These are phyloP conservation scores for Eutrigla gurnardus DNA, from an alignment of 2,797 vertebrate genomes.

Conservation along the genomic window DNA sequence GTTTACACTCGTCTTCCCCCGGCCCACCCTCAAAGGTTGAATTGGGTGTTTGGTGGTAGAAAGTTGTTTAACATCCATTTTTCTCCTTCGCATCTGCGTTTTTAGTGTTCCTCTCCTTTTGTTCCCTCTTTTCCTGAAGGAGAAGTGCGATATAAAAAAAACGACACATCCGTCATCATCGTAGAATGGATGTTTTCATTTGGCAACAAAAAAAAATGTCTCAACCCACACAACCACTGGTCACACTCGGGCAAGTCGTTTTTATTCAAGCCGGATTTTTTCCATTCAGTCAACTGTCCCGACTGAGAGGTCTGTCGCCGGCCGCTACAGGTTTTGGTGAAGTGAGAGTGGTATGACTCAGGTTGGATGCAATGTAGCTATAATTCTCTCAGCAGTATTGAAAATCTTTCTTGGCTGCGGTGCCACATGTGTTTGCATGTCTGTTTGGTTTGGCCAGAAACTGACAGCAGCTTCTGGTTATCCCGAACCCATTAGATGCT, in stretches of 20 bases:
- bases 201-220: conserved; percentile 33
- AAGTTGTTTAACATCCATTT: conserved; percentile 28
- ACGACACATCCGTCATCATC: neutral
- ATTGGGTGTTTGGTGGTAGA: conserved; percentile 34
- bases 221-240: conserved; percentile 1
- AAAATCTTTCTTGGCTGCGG: conserved; percentile 80
- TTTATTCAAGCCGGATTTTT: conserved; percentile 27
- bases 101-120: conserved; percentile 23
- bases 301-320: conserved; percentile 22
- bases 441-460: conserved; percentile 90
- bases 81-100: conserved; percentile 25
- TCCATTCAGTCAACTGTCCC: conserved; percentile 10
- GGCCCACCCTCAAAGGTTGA: conserved; percentile 34
- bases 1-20: conserved; percentile 21
- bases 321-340: conserved; percentile 45
- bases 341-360: conserved; percentile 18
- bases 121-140: neutral
- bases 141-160: conserved; percentile 26
- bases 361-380: conserved; percentile 60
- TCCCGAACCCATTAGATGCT: conserved; percentile 87
- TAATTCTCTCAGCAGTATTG: conserved; percentile 73
- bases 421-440: conserved; percentile 89
- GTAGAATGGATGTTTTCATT: conserved; percentile 41
- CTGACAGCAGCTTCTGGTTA: conserved; percentile 90
- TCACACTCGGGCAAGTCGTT: conserved; percentile 22